Base-by-base conservation (phyloP, 2,888 invertebrate species). In the Sinopyrophorus schimmeli region DNA sequence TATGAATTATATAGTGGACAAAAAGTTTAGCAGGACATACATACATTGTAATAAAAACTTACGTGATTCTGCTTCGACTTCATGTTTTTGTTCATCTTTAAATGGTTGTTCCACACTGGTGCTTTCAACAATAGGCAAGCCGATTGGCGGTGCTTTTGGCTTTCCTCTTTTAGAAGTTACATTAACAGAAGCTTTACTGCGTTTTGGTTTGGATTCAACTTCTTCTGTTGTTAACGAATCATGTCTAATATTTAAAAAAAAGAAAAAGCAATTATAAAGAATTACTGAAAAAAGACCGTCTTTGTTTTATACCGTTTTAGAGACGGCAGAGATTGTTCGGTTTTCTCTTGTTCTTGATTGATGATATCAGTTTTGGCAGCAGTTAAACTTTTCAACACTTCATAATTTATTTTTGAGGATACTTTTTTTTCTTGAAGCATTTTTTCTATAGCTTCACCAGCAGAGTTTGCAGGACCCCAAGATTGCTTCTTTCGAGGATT, bases 401-500 rank as follows among this genome's bases (percentile, higher is more conserved):
- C 97, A 67, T 99, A 99, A 74, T 99, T 97, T 42, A 99, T 96
- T 79, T 99, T 99, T 3, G 84, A 86, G 2, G 98, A 98, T 57
- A 98, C 88, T 68, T 91, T 91, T 74, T 95, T 95, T 70, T 97
- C 97, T 59, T 89, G 91, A 11, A 98, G 76, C 84, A 98, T 94
- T 75, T 94, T 95, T 69, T 93, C 92, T 30, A 98, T 93, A 0
- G 97, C 97, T 74, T 97, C 96, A 2, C 89, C 91, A 42, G 82
- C 81, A 0, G 84, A 83, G 47, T 74, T 80, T 0, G 87, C 84
- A 1, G 86, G 86, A 21, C 80, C 81, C 27, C 81, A 78, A 2
- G 78, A 75, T 14, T 76, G 76, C 60, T 84, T 83, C 65, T 83
- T 83, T 61, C 80, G 81, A 42, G 76, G 76, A 0, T 79, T 77